Evolutionary conservation across 2,113 vertebrate genomes (phyloP), one percentile per base, ranked within the genome.

Genomic region (Catharus bicknelli): DNA sequence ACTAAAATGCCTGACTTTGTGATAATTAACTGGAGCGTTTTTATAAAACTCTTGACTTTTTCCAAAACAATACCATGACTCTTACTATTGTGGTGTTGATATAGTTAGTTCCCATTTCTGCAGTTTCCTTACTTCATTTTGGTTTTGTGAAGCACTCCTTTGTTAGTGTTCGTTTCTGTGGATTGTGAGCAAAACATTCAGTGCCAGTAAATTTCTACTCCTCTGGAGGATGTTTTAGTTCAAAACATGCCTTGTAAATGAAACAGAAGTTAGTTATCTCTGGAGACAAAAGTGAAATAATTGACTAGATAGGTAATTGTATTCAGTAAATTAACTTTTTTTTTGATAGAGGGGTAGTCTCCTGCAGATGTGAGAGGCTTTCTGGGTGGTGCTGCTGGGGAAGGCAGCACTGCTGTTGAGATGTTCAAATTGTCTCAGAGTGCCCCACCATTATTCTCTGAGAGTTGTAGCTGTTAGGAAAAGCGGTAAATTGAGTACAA

Each of bases 401-500:
- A 69, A 67, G 73, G 55, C 50, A 77, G 27, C 2, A 0, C 47
- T 32, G 7, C 20, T 70, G 8, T 36, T 55, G 72, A 36, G 30
- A 17, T 45, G 21, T 76, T 94, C 27, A 19, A 0, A 8, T 29
- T 54, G 15, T 64, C 38, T 82, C 48, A 63, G 48, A 36, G 48
- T 57, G 51, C 45, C 30, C 23, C 40, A 53, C 17, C 1, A 0
- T 68, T 76, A 38, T 15, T 17, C 47, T 54, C 11, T 22, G 47
- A 21, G 43, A 59, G 62, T 40, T 3, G 2, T 45, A 83, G 58
- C 62, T 91, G 17, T 45, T 43, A 32, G 57, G 42, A 77, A 6
- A 26, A 10, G 22, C 3, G 1, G 17, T 36, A 43, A 55, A 63
- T 13, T n/a, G 48, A 78, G 27, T 13, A 59, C 10, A 0, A 45